Conservation (phyloP, 2,888 invertebrate species). For the Bombylius discolor region DNA sequence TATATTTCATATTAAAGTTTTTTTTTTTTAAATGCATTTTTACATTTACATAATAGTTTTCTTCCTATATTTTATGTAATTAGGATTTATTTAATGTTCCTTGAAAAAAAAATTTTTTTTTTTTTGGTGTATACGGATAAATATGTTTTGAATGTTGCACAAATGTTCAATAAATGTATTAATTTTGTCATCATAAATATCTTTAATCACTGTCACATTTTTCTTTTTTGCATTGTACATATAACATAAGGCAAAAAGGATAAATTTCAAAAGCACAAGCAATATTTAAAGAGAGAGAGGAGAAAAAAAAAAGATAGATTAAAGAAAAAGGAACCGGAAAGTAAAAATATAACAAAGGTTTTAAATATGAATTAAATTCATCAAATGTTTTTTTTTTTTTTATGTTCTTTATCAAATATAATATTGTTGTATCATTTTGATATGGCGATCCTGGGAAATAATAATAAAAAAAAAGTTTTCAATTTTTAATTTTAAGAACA, state of each 20-base stretch:
- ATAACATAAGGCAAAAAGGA: not conserved
- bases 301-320: not conserved
- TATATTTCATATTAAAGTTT: no score
- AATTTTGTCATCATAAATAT: constrained; percentile 8
- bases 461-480: not conserved
- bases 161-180: constrained; percentile 5
- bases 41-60: no score
- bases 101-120: no score
- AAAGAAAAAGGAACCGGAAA: not conserved
- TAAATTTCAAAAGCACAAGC: not conserved
- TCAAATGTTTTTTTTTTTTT: no score
- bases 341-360: not conserved
- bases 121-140: not conserved
- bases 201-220: constrained; percentile 7
- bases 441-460: not conserved
- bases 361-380: no score
- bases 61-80: not conserved
- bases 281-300: no score
- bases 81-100: not conserved
- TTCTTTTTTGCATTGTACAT: not conserved
- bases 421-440: not conserved
- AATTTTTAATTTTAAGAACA: no score
- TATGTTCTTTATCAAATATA: no score
- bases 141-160: not conserved
- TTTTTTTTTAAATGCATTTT: no score